Percentiles rank a stretch among this genome's conserved stretches.
phyloP scores from a whole-genome alignment of 2,888 invertebrate species.

The Myopa tessellatipennis region DNA sequence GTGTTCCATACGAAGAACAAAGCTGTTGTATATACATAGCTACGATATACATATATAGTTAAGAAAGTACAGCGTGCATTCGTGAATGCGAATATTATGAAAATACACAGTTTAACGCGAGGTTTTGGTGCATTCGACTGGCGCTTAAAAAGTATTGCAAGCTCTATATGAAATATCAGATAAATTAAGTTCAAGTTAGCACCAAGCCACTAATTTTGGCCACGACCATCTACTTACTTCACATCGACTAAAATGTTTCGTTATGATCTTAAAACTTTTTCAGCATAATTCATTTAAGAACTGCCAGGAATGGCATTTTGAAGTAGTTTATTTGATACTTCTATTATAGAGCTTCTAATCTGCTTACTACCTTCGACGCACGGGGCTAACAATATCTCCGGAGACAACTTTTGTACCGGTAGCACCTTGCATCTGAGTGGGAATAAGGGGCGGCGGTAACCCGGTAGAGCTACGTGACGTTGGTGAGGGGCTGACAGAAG shows the following conservation, averaged over 20 bases:
- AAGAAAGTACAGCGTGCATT: constrained; percentile 1
- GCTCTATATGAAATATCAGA: too few species aligned
- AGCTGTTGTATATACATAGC: too few species aligned
- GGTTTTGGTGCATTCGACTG: constrained; percentile 2
- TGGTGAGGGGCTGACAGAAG: constrained; percentile 38
- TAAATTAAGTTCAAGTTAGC: too few species aligned
- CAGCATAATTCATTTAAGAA: too few species aligned
- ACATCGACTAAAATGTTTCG: too few species aligned
- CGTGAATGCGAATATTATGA: constrained; percentile 7
- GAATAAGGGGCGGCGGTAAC: constrained; percentile 51
- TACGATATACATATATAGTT: constrained; percentile 1
- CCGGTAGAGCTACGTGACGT: constrained; percentile 40
- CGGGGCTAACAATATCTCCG: neutral
- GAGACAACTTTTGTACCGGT: constrained; percentile 26
- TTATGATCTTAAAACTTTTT: too few species aligned
- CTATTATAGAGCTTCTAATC: neutral
- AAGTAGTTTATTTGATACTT: too few species aligned
- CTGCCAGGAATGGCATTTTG: too few species aligned
- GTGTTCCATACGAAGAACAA: neutral
- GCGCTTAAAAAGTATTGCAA: too few species aligned
- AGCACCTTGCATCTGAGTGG: constrained; percentile 55
- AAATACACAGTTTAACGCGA: constrained; percentile 11
- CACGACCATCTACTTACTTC: too few species aligned
- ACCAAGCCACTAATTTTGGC: too few species aligned
- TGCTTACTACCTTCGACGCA: constrained; percentile 42